Evolutionary conservation across 2,888 invertebrate species (phyloP), one percentile per base, ranked within the genome.

Genomic region (Horisme vitalbata): DNA sequence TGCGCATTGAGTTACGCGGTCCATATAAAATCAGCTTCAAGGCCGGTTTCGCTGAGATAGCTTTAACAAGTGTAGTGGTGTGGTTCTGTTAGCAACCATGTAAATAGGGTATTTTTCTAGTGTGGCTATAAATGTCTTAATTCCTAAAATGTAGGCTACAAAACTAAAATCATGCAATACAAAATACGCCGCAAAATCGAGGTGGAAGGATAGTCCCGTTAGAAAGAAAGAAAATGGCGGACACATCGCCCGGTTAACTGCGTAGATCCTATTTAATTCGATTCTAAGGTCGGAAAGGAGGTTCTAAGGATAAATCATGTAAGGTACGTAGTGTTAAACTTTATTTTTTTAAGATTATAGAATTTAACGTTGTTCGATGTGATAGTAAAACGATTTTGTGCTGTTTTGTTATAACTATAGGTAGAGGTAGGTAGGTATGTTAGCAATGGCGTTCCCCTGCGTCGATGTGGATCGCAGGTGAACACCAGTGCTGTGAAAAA

Each of bases 211-310:
- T 67, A 70, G 65, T 68, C 63, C 67, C 65, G 63, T 68, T 65
- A 63, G 47, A 49, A 32, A 57, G n/a, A n/a, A n/a, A 56, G 37
- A 38, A 81, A 78, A 83, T 83, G 83, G 79, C 83, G 65, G 74
- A 75, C 65, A 68, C 80, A 68, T 80, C 83, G 78, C 79, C 79
- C 76, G 79, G 82, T 74, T 79, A 64, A 64, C 65, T 69, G 68
- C 68, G 70, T 71, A 72, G 61, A 68, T 65, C 58, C 62, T 57
- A 59, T 57, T 61, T 60, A 63, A 63, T 61, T 59, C 57, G 58
- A 47, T 57, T 48, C 41, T 59, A 56, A 60, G 39, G 55, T 56
- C 58, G 52, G 53, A 60, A 68, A 63, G 64, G 63, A 62, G 56
- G 58, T 57, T 60, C 52, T 57, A 58, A 61, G 69, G 65, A 72